Conservation (phyloP, 1,140 invertebrate species). For the Yoshiicerus persimilis region DNA sequence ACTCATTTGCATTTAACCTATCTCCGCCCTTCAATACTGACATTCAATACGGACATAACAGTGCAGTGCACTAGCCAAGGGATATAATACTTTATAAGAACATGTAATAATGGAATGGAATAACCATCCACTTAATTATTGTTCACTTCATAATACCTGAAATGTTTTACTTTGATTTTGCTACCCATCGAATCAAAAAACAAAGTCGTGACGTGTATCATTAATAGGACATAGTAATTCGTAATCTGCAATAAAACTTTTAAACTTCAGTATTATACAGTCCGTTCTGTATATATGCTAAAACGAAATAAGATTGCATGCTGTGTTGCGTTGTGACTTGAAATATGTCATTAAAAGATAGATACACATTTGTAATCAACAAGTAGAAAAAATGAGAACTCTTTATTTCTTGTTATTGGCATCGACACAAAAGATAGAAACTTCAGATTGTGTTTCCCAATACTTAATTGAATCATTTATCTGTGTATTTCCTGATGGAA, state of each 20-base stretch:
- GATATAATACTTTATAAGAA: not conserved
- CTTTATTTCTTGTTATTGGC: not conserved
- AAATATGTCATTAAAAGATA: not conserved
- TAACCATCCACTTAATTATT: not conserved
- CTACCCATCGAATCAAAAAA: not conserved
- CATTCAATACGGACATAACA: not conserved
- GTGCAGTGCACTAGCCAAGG: not conserved
- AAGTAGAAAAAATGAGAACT: not conserved
- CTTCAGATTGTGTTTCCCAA: not conserved
- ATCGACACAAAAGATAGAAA: not conserved
- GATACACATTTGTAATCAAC: not conserved
- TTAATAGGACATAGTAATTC: not conserved
- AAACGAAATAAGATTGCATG: not conserved
- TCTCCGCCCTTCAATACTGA: not conserved
- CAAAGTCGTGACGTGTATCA: not conserved
- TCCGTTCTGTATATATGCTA: not conserved
- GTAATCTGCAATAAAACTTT: not conserved
- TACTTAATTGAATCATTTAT: not conserved
- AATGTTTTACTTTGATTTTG: not conserved
- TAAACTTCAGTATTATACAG: not conserved
- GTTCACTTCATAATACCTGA: not conserved
- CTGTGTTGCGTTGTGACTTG: too few species aligned
- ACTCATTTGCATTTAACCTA: slow-evolving; percentile 27
- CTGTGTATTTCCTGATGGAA: not conserved
- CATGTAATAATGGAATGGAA: not conserved